Conservation (phyloP, 92 coral and sea anemone species). For the Heliopora coerulea region DNA sequence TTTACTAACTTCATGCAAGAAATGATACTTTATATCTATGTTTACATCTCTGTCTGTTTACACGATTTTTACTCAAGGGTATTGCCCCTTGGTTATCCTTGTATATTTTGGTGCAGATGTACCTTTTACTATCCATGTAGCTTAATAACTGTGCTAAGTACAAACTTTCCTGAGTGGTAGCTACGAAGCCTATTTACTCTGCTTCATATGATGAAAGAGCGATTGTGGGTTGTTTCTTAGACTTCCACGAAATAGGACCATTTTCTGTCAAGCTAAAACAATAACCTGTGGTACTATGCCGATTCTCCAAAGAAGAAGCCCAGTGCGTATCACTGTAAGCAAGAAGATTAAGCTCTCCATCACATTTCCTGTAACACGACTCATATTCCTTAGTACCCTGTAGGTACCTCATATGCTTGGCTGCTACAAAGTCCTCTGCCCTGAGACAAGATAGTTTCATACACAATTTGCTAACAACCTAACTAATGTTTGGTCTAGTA, state of each 20-base stretch:
- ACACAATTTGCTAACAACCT: conserved; percentile 44
- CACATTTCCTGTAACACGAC: conserved; percentile 36
- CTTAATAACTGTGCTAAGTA: conserved; percentile 32
- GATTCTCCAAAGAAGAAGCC: conserved; percentile 49
- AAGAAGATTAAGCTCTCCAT: conserved; percentile 21
- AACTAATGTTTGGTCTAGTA: conserved; percentile 54
- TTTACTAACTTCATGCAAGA: too few relatives aligned
- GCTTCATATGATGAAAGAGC: conserved; percentile 51
- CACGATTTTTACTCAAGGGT: too few relatives aligned
- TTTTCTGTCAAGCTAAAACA: conserved; percentile 22
- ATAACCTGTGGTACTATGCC: conserved; percentile 47
- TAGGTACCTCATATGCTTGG: conserved; percentile 43
- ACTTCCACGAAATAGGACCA: conserved; percentile 55
- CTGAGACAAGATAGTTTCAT: conserved; percentile 29
- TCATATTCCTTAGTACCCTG: conserved; percentile 45
- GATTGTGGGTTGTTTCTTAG: too few relatives aligned
- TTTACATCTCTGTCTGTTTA: too few relatives aligned
- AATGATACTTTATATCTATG: too few relatives aligned
- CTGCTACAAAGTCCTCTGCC: conserved; percentile 42
- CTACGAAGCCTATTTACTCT: conserved; percentile 48
- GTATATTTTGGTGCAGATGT: too few relatives aligned
- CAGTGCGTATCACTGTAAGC: conserved; percentile 59
- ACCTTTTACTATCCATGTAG: background rate
- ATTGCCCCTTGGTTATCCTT: too few relatives aligned
- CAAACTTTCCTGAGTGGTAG: conserved; percentile 47